These are phyloP conservation scores for Pangasius krempfi DNA, from an alignment of 2,797 vertebrate genomes.

Conservation along the genomic window DNA sequence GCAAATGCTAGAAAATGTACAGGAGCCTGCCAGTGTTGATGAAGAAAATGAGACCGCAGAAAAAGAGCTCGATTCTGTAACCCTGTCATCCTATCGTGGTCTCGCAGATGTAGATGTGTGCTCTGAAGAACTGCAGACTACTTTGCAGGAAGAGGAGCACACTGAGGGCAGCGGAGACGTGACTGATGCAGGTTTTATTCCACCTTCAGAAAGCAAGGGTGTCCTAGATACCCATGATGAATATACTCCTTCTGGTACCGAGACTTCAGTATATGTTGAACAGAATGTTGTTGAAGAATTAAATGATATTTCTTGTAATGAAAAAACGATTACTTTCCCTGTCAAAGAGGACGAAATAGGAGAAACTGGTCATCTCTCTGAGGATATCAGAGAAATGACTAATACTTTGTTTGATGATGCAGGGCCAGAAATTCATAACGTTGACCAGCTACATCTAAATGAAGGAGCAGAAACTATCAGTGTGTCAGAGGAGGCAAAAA, in stretches of 20 bases:
- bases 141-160: constrained; percentile 36
- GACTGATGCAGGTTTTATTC: constrained; percentile 14
- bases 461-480: constrained; percentile 60
- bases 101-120: constrained; percentile 62
- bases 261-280: constrained; percentile 42
- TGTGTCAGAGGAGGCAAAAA: constrained; percentile 7
- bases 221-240: constrained; percentile 41
- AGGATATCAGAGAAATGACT: constrained; percentile 44
- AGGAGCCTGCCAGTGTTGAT: constrained; percentile 42
- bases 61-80: constrained; percentile 50
- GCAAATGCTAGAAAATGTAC: constrained; percentile 45
- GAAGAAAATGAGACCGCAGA: constrained; percentile 41
- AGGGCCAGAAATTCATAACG: constrained; percentile 28
- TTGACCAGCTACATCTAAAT: constrained; percentile 40
- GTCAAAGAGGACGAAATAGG: constrained; percentile 18
- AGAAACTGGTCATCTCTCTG: constrained; percentile 51
- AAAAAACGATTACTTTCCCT: constrained; percentile 8
- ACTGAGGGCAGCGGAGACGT: constrained; percentile 38
- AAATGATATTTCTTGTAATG: constrained; percentile 25
- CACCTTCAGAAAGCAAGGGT: constrained; percentile 48
- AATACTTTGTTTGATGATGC: constrained; percentile 43
- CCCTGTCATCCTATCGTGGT: constrained; percentile 43
- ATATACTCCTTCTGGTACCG: constrained; percentile 40
- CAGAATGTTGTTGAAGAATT: constrained; percentile 30
- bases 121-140: constrained; percentile 60